Evolutionary conservation across 2,797 vertebrate species (phyloP).

Genomic region (Catharus ustulatus): DNA sequence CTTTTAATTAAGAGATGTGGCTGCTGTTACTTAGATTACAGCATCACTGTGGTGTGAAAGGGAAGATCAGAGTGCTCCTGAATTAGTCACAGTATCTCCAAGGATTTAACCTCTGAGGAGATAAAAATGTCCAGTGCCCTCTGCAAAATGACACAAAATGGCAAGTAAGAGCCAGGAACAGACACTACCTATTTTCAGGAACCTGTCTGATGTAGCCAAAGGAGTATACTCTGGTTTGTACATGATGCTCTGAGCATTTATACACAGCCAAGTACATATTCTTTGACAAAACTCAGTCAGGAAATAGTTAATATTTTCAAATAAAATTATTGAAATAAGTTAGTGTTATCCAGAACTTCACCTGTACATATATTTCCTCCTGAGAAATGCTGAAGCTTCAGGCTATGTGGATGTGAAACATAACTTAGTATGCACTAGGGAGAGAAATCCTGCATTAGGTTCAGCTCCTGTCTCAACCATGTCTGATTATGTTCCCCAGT

Average conservation of each 20-base stretch:
- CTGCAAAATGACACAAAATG: neutral
- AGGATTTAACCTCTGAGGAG: neutral
- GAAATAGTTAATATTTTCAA: neutral
- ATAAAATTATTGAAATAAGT: neutral
- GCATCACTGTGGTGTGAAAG: neutral
- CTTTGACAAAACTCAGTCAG: neutral
- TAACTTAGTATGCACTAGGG: neutral
- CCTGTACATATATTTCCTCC: neutral
- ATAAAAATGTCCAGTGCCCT: neutral
- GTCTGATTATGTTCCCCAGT: neutral
- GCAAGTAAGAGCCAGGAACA: neutral
- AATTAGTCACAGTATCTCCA: neutral
- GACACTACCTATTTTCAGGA: neutral
- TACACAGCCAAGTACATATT: neutral
- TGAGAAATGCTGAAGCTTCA: conserved; percentile 9
- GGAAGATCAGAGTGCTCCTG: neutral
- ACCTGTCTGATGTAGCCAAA: neutral
- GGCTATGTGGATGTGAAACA: neutral
- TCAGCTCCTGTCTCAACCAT: neutral
- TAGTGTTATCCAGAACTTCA: neutral
- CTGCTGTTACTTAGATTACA: neutral
- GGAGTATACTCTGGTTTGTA: neutral
- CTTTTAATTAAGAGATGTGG: neutral
- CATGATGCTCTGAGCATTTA: neutral
- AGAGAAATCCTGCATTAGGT: neutral